Evolutionary conservation across 2,113 vertebrate species (phyloP).

Genomic region (Dromas ardeola): DNA sequence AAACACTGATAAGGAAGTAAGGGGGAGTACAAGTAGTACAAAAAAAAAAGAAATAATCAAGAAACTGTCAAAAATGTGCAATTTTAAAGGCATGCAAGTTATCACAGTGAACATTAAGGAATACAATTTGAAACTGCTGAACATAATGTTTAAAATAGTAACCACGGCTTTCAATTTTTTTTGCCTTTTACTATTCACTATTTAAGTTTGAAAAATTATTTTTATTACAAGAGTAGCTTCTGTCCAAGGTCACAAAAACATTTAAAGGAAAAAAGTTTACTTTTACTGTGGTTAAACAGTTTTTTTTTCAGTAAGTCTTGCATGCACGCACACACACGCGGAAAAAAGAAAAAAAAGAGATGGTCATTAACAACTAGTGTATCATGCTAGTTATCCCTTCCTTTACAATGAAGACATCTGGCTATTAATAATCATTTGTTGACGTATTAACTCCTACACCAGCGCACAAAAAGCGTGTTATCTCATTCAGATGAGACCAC

Average conservation of each 20-base stretch:
- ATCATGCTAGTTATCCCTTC: not conserved
- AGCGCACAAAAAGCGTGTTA: not conserved
- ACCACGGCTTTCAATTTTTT: not conserved
- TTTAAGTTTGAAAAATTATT: not conserved
- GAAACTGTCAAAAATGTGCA: not conserved
- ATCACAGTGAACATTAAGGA: not conserved
- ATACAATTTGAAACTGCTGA: not conserved
- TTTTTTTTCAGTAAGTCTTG: not conserved
- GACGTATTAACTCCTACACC: not conserved
- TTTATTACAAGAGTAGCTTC: not conserved
- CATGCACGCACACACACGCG: not conserved
- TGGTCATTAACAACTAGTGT: not conserved
- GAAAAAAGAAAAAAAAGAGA: not conserved
- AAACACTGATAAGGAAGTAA: not conserved
- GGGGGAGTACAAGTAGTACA: not conserved
- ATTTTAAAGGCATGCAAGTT: not conserved
- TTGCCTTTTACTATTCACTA: not conserved
- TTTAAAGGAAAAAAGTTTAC: not conserved
- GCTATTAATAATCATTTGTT: not conserved
- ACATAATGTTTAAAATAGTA: not conserved
- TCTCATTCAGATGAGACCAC: not conserved
- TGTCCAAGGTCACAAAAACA: not conserved
- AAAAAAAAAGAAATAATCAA: not conserved
- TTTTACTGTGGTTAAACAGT: not conserved
- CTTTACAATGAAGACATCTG: not conserved